Conservation (phyloP, 2,888 invertebrate genomes). For the Ophioninae sp. region DNA sequence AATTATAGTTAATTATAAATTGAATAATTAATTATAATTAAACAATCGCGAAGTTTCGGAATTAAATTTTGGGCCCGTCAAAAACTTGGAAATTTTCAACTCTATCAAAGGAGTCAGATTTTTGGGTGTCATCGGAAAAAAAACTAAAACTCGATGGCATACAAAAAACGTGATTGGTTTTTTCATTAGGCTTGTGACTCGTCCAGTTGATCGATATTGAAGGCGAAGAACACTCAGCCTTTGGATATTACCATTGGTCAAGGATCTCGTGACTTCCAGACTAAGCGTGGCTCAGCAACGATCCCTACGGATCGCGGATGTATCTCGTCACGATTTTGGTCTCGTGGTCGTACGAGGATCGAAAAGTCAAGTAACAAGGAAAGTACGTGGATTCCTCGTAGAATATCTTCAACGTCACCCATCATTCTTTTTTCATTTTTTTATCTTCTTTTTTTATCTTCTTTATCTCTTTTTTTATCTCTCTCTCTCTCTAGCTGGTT, state of each 20-base stretch:
- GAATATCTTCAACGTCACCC: too few species aligned
- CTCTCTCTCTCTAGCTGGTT: background rate
- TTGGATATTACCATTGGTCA: constrained; percentile 10
- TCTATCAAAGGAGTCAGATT: too few species aligned
- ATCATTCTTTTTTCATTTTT: background rate
- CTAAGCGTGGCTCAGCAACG: background rate
- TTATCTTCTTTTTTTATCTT: background rate
- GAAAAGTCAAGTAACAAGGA: constrained; percentile 14
- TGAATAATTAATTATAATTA: too few species aligned
- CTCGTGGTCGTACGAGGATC: background rate
- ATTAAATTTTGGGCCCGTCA: too few species aligned
- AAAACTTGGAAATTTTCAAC: too few species aligned
- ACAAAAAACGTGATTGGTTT: too few species aligned
- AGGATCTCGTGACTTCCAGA: constrained; percentile 11
- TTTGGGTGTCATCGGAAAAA: too few species aligned
- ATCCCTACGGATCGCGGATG: background rate
- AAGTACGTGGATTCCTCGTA: constrained; percentile 3
- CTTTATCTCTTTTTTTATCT: background rate
- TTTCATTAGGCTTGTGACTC: too few species aligned
- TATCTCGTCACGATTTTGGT: background rate
- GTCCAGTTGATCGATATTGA: too few species aligned
- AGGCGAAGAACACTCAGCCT: background rate
- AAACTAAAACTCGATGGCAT: background rate
- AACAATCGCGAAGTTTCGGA: too few species aligned
- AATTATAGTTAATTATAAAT: too few species aligned